phyloP scores from a whole-genome alignment of 2,888 invertebrate genomes.

The Volucella bombylans region DNA sequence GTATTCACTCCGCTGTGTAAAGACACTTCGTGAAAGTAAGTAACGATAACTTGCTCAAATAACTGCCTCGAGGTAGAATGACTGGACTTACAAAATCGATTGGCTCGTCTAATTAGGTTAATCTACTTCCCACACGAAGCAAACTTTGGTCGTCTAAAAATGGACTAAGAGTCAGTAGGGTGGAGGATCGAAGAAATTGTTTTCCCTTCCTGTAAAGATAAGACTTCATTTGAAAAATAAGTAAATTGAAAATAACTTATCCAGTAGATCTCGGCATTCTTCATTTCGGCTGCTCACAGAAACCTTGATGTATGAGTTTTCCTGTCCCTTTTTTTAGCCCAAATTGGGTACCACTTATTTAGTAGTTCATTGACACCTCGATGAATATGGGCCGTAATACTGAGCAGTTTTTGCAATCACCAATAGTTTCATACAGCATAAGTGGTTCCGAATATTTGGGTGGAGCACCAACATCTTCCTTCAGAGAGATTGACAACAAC shows the following conservation, averaged over 20 bases:
- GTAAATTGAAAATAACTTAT: conserved; percentile 18
- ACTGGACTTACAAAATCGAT: conserved; percentile 12
- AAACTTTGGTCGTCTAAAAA: conserved; percentile 29
- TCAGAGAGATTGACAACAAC: neutral
- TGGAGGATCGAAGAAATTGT: neutral
- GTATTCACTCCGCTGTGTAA: conserved; percentile 40
- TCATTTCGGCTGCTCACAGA: conserved; percentile 20
- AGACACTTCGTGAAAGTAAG: neutral
- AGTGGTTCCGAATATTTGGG: conserved; percentile 6
- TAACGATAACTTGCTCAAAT: conserved; percentile 7
- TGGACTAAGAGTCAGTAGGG: conserved; percentile 8
- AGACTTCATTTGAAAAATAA: neutral
- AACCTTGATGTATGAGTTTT: neutral
- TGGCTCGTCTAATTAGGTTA: neutral
- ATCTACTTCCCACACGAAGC: conserved; percentile 25
- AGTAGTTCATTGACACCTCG: neutral
- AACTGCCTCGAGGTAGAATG: conserved; percentile 23
- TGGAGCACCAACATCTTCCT: neutral
- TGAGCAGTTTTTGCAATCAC: conserved; percentile 1
- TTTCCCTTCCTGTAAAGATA: too few relatives aligned
- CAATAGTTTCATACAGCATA: neutral
- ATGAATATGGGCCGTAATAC: neutral
- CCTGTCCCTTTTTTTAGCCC: neutral
- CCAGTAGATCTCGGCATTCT: conserved; percentile 23
- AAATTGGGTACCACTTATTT: neutral